These are phyloP conservation scores for Meta bourneti DNA, from an alignment of 2,888 invertebrate species.

Conservation along the genomic window DNA sequence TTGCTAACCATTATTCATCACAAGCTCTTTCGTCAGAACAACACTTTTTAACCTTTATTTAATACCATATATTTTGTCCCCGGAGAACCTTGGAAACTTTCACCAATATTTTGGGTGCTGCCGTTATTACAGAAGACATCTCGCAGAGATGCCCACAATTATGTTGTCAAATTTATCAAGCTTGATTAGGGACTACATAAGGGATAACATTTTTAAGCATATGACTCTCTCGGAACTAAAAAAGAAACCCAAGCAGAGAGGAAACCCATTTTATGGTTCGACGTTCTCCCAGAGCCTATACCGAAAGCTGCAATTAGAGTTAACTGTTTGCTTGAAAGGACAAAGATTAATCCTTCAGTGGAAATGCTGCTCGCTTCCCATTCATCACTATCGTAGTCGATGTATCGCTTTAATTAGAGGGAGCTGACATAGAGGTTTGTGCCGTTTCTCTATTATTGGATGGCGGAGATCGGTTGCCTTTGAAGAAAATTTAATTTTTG, in stretches of 20 bases:
- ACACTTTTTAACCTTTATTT: not conserved
- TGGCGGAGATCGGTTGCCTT: constrained; percentile 25
- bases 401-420: constrained; percentile 60
- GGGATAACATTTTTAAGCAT: constrained; percentile 48
- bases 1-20: not conserved
- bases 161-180: constrained; percentile 60
- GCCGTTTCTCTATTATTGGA: constrained; percentile 22
- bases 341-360: constrained; percentile 49
- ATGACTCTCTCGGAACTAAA: not conserved
- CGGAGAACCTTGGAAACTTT: not conserved
- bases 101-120: not conserved
- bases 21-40: not conserved
- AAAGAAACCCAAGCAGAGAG: not conserved
- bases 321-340: constrained; percentile 51
- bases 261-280: not conserved
- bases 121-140: constrained; percentile 26
- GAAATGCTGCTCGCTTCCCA: not conserved
- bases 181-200: constrained; percentile 54
- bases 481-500: constrained; percentile 57
- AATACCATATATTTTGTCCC: not conserved
- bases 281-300: too few relatives aligned
- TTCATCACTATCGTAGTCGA: constrained; percentile 37
- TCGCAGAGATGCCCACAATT: constrained; percentile 12
- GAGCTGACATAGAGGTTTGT: constrained; percentile 9
- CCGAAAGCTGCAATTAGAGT: constrained; percentile 49